These are phyloP conservation scores for Harpalus rubripes DNA, from an alignment of 2,888 invertebrate species.

Conservation along the genomic window DNA sequence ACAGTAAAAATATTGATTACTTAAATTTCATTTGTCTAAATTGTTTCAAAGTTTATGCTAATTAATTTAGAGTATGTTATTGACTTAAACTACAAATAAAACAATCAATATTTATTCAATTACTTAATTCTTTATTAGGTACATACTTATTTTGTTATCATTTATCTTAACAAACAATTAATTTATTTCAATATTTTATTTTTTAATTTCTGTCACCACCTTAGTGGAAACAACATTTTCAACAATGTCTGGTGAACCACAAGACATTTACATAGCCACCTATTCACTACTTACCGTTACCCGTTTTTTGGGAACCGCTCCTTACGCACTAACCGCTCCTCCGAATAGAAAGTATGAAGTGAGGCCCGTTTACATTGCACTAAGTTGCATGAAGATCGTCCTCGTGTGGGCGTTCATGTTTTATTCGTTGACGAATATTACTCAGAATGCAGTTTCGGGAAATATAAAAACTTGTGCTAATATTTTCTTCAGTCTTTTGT, in stretches of 20 bases:
- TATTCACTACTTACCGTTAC: slow-evolving; percentile 35
- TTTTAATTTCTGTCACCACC: background rate
- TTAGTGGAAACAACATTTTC: background rate
- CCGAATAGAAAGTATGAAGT: slow-evolving; percentile 48
- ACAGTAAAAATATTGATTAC: too few relatives aligned
- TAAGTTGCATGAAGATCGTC: slow-evolving; percentile 19
- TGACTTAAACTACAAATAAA: background rate
- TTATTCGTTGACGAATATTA: slow-evolving; percentile 17
- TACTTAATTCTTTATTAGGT: background rate
- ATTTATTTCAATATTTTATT: background rate
- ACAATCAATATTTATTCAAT: slow-evolving; percentile 31
- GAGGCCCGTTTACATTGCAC: background rate
- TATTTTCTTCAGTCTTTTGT: slow-evolving; percentile 68
- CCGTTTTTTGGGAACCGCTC: slow-evolving; percentile 51
- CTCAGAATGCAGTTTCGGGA: background rate
- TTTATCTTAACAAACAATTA: slow-evolving; percentile 1
- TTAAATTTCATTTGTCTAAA: too few relatives aligned
- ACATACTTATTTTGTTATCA: slow-evolving; percentile 10
- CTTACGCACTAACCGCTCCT: slow-evolving; percentile 37
- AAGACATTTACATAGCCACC: slow-evolving; percentile 57
- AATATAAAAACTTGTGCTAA: slow-evolving; percentile 61
- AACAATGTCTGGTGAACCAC: slow-evolving; percentile 21
- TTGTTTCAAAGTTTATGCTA: background rate
- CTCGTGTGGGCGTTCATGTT: slow-evolving; percentile 13
- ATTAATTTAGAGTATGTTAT: background rate